Conservation (phyloP, 2,113 vertebrate species). For the Perca flavescens region DNA sequence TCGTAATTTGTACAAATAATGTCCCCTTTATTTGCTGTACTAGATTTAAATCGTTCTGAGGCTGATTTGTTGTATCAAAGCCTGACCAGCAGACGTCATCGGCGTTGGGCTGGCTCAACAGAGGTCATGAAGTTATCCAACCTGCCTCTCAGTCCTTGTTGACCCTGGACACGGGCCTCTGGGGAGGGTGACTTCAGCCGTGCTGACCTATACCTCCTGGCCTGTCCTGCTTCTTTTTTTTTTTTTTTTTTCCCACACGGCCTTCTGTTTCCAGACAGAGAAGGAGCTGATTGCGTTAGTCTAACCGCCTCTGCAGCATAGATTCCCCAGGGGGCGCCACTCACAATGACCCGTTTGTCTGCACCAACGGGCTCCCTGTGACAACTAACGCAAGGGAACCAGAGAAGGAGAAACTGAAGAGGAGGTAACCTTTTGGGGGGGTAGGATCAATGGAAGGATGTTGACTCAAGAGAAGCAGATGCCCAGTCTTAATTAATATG, state of each 20-base stretch:
- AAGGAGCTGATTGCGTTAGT: conserved; percentile 74
- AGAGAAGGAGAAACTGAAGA: conserved; percentile 47
- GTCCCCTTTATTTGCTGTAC: background rate
- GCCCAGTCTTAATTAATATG: conserved; percentile 81
- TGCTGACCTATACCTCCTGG: conserved; percentile 63
- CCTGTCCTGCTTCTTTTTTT: conserved; percentile 5
- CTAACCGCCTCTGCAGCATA: conserved; percentile 34
- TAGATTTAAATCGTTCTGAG: background rate
- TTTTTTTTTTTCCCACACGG: conserved; percentile 29
- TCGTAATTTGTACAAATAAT: background rate
- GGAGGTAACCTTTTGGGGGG: conserved; percentile 61
- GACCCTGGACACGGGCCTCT: conserved; percentile 48
- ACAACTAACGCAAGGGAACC: conserved; percentile 54
- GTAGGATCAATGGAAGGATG: conserved; percentile 64
- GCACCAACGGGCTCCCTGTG: conserved; percentile 54
- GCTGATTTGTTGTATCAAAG: background rate
- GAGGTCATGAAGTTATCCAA: conserved; percentile 27
- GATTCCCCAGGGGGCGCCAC: conserved; percentile 49
- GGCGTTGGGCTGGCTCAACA: conserved; percentile 23
- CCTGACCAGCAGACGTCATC: conserved; percentile 15
- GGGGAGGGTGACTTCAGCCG: conserved; percentile 64
- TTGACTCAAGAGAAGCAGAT: conserved; percentile 87
- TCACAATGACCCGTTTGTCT: conserved; percentile 66
- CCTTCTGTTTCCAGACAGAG: conserved; percentile 58
- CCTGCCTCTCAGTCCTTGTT: conserved; percentile 14